Evolutionary conservation across 2,888 invertebrate genomes (phyloP), one percentile per base, ranked within the genome.

Genomic region (Pristionchus exspectatus): DNA sequence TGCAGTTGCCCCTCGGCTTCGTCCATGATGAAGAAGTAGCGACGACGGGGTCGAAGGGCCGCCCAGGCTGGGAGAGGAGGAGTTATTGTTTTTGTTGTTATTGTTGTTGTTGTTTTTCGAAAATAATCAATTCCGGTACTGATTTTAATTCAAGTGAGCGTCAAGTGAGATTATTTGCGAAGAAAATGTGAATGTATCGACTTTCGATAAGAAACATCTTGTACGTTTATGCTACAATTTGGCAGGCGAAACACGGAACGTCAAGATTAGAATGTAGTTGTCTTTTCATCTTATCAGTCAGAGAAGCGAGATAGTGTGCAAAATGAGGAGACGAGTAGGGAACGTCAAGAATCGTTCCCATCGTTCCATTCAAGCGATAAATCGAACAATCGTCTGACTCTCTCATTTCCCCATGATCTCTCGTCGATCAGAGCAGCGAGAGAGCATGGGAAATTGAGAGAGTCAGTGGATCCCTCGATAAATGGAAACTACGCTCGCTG

Each of bases 21-120:
- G 54, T 89, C 89, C 89, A 89, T 89, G 27, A 81, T 63, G 66
- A 83, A 89, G 83, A 83, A 89, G 83, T 63, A 83, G 1, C 66
- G 56, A 44, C 89, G 81, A 66, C 89, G 89, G 0, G 89, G 89
- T 27, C 81, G 83, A 27, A 89, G 69, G 2, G 89, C 27, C 7
- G 66, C n/a, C 83, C 81, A 89, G 9, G 89, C 89, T 89, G 50
- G 14, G 21, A 77, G 38, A 5, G 21, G 38, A 21, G 44, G 9
- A 7, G 44, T 72, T 72, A 56, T 16, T 56, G 16, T 56, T 56
- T 4, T 59, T 24, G 24, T 77, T 44, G 44, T 50, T 50, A 9
- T 72, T 72, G 1, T 16, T 56, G 16, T 56, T 56, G 3, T 59
- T 24, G 59, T 24, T 59, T 3, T 59, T 18, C 38, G 74, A 44